Evolutionary conservation across 2,888 invertebrate species (phyloP).

Genomic region (Dioctria linearis): DNA sequence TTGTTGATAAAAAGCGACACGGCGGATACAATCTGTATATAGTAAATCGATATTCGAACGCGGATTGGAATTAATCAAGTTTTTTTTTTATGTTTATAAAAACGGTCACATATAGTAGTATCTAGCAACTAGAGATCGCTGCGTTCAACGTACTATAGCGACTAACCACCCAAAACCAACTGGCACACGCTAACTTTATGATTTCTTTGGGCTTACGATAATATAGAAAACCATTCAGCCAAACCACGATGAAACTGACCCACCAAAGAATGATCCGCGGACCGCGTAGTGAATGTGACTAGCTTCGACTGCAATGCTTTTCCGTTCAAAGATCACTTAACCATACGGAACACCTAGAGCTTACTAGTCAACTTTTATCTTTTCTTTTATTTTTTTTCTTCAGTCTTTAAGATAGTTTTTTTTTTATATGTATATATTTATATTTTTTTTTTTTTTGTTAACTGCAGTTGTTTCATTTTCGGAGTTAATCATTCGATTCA

Average conservation of each 20-base stretch:
- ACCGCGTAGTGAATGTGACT: constrained; percentile 3
- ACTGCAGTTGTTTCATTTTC: constrained; percentile 20
- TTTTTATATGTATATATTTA: not conserved
- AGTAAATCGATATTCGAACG: constrained; percentile 34
- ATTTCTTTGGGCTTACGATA: constrained; percentile 11
- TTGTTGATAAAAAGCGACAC: constrained; percentile 5
- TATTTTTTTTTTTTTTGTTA: not conserved
- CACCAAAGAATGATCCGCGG: constrained; percentile 1
- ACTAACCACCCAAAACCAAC: constrained; percentile 30
- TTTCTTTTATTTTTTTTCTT: not conserved
- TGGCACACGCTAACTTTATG: constrained; percentile 29
- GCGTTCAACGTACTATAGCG: constrained; percentile 32
- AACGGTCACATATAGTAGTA: constrained; percentile 13
- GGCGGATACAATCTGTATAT: not conserved
- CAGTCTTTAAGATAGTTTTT: not conserved
- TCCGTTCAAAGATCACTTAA: constrained; percentile 33
- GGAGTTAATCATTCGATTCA: constrained; percentile 21
- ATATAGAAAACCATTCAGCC: not conserved
- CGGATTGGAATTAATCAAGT: constrained; percentile 24
- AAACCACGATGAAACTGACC: constrained; percentile 20
- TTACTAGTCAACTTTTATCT: not conserved
- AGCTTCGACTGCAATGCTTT: constrained; percentile 20
- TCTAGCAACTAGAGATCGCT: constrained; percentile 22
- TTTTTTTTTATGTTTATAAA: not conserved
- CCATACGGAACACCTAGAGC: constrained; percentile 18